Evolutionary conservation across 2,113 vertebrate species (phyloP).

Genomic region (Atractosteus spatula): DNA sequence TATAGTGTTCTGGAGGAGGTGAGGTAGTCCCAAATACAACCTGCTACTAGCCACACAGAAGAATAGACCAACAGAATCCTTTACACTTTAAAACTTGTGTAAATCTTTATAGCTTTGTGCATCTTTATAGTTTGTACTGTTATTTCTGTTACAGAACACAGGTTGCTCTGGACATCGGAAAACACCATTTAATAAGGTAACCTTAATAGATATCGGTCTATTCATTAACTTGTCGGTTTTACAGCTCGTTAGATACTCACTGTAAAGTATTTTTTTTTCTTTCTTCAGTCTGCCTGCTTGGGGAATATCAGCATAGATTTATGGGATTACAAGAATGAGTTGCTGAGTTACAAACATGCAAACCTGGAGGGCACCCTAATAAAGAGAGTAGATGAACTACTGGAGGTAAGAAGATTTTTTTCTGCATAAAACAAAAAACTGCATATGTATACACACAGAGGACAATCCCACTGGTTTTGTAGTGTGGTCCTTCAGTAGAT

Average conservation of each 20-base stretch:
- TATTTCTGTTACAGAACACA: slow-evolving; percentile 51
- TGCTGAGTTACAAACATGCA: slow-evolving; percentile 39
- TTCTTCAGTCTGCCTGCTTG: slow-evolving; percentile 53
- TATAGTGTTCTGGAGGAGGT: no score
- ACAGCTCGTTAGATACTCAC: neutral
- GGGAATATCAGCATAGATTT: slow-evolving; percentile 58
- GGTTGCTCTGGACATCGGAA: slow-evolving; percentile 51
- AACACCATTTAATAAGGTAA: slow-evolving; percentile 62
- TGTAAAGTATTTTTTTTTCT: neutral
- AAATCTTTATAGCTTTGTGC: no score
- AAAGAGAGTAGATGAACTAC: neutral
- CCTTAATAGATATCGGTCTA: neutral
- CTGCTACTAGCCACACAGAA: no score
- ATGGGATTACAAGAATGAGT: slow-evolving; percentile 36
- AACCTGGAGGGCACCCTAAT: neutral
- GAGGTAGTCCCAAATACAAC: no score
- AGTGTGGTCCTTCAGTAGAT: no score
- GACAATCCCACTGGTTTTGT: no score
- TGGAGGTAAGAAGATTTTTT: neutral
- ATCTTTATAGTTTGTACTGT: no score
- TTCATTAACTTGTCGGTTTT: neutral
- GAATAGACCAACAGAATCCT: no score
- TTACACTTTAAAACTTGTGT: no score
- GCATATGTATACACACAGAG: no score
- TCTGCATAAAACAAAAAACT: no score